Evolutionary conservation across 2,888 invertebrate genomes (phyloP), one percentile per base, ranked within the genome.

Genomic region (Nymphalis polychloros): DNA sequence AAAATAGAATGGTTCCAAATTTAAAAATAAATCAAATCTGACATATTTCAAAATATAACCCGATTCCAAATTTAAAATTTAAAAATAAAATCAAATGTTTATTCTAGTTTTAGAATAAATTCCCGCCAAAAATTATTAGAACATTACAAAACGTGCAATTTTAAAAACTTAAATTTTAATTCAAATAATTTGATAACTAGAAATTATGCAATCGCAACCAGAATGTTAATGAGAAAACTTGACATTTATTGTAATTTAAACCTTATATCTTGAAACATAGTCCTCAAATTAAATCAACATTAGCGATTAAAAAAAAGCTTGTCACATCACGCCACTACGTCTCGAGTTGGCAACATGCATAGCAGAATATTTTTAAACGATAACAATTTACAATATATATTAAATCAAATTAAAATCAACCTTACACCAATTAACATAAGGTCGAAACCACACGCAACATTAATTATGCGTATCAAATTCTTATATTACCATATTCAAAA

Each of bases 311-410:
- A 27, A 23, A 60, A 46, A 59, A 23, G 41, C 20, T 48, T 59
- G 64, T 52, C 63, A 49, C 70, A 59, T 70, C 63, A 67, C 69
- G 69, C 67, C 69, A 67, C 62, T 57, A 47, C 62, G 59, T 59
- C 59, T 20, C 59, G 59, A 59, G 41, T 59, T 59, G 59, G 59
- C 59, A 47, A 59, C 59, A 46, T 47, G 16, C 63, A 27, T 31
- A n/a, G 55, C 55, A 35, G 10, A 53, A 19, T 7, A 16, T 19
- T 35, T 31, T 46, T 52, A 52, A 52, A 53, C 27, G 10, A 27
- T 27, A 23, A 57, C 55, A 31, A 35, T 19, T 31, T n/a, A 1
- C 2, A n/a, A n/a, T 35, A 57, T n/a, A 57, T 2, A 31, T 20
- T 8, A 57, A 55, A 52, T 17, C 35, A 65, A 52, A 52, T 41